A percentile compares a stretch with the other conserved stretches of the same genome.
phyloP scores from a whole-genome alignment of 2,113 vertebrate genomes.

The Poicephalus gulielmi region DNA sequence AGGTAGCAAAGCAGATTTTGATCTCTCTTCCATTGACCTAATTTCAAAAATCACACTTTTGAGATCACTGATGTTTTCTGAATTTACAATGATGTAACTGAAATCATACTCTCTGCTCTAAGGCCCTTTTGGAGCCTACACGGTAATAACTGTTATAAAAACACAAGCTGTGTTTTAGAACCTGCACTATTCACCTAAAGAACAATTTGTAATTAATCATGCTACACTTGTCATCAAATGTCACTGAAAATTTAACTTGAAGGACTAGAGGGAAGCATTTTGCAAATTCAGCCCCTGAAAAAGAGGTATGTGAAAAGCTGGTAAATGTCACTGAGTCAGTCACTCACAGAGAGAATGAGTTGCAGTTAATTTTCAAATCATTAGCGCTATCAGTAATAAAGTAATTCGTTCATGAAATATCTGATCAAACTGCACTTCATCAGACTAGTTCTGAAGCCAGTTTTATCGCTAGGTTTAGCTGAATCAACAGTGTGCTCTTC shows the following conservation, averaged over 20 bases:
- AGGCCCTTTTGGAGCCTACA: slow-evolving; percentile 34
- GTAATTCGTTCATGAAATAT: not conserved
- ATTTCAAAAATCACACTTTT: slow-evolving; percentile 56
- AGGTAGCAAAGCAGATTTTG: slow-evolving; percentile 41
- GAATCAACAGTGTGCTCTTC: not conserved
- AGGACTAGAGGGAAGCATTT: not conserved
- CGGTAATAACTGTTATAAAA: slow-evolving; percentile 59
- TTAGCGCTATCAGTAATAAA: not conserved
- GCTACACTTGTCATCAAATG: slow-evolving; percentile 15
- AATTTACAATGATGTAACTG: slow-evolving; percentile 55
- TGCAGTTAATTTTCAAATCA: slow-evolving; percentile 41
- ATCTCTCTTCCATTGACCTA: slow-evolving; percentile 60
- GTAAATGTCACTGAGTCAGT: slow-evolving; percentile 25
- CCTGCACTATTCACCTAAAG: slow-evolving; percentile 56
- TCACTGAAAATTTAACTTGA: not conserved
- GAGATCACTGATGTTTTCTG: slow-evolving; percentile 57
- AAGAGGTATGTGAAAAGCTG: not conserved
- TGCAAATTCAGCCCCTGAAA: slow-evolving; percentile 17
- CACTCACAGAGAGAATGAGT: not conserved
- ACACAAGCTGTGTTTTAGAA: slow-evolving; percentile 56
- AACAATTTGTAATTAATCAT: slow-evolving; percentile 51
- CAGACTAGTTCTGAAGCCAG: slow-evolving; percentile 23
- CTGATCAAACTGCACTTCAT: slow-evolving; percentile 34
- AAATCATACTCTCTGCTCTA: slow-evolving; percentile 28
- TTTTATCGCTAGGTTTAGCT: slow-evolving; percentile 8